These are phyloP conservation scores for Erebia aethiops DNA, from an alignment of 2,888 invertebrate genomes.

Conservation along the genomic window DNA sequence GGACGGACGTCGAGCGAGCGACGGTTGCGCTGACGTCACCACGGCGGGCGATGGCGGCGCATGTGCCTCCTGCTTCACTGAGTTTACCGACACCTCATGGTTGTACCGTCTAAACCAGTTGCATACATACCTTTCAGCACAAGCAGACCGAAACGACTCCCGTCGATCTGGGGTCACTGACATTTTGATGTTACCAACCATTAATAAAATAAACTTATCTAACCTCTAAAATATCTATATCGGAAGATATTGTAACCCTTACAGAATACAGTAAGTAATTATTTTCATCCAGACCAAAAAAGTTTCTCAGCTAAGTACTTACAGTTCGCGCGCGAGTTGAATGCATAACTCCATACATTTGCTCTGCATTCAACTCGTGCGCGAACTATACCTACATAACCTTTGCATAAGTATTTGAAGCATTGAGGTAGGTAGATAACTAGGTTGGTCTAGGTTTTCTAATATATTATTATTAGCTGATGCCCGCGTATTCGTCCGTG, in stretches of 20 bases:
- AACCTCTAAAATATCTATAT: conserved; percentile 23
- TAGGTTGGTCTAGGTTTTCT: no score
- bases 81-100: conserved; percentile 50
- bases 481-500: no score
- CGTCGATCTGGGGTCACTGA: conserved; percentile 68
- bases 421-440: no score
- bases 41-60: conserved; percentile 46
- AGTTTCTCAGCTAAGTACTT: no score
- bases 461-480: no score
- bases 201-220: conserved; percentile 37
- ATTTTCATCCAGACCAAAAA: no score
- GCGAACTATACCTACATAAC: no score
- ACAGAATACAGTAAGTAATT: not conserved
- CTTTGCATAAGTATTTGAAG: no score
- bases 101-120: conserved; percentile 64
- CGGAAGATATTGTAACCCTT: not conserved
- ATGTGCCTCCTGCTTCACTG: conserved; percentile 45
- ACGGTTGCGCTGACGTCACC: conserved; percentile 61
- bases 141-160: conserved; percentile 71
- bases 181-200: conserved; percentile 52
- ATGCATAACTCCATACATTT: no score
- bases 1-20: conserved; percentile 49
- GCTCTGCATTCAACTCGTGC: no score
- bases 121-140: conserved; percentile 69
- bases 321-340: no score